These are phyloP conservation scores for Diadromus collaris DNA, from an alignment of 2,888 invertebrate species.

Conservation along the genomic window DNA sequence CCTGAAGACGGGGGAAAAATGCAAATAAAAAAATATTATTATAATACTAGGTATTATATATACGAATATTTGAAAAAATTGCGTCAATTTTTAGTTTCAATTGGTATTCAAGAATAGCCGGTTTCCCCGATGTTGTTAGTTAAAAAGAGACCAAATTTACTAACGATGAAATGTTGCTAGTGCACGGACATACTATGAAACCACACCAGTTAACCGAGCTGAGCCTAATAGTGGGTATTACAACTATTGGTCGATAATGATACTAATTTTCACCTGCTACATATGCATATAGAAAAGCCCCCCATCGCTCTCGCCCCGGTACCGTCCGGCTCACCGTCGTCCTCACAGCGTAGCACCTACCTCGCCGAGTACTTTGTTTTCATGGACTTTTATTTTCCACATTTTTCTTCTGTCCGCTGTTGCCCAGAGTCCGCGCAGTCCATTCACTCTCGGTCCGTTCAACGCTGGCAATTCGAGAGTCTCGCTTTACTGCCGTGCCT, in stretches of 20 bases:
- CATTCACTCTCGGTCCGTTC: constrained; percentile 54
- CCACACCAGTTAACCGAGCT: not conserved
- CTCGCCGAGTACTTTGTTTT: constrained; percentile 18
- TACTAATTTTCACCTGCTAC: constrained; percentile 37
- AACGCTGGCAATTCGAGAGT: constrained; percentile 66
- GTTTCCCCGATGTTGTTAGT: not conserved
- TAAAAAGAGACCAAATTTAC: not conserved
- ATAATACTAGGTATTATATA: too few species aligned
- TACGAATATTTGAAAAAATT: not conserved
- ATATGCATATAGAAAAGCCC: constrained; percentile 26
- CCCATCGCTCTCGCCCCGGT: constrained; percentile 6
- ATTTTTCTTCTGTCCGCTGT: constrained; percentile 11
- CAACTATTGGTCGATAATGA: constrained; percentile 9
- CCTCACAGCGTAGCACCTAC: constrained; percentile 11
- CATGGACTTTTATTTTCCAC: constrained; percentile 26
- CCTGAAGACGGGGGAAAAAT: too few species aligned
- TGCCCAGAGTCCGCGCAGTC: not conserved
- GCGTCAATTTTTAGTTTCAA: not conserved
- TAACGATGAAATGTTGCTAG: not conserved
- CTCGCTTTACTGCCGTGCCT: constrained; percentile 68
- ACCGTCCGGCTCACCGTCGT: not conserved
- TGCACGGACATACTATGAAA: not conserved
- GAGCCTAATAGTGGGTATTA: not conserved
- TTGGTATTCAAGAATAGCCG: not conserved
- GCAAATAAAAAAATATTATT: too few species aligned